Conservation (phyloP, 1,140 invertebrate species). For the Apocrypta bakeri region DNA sequence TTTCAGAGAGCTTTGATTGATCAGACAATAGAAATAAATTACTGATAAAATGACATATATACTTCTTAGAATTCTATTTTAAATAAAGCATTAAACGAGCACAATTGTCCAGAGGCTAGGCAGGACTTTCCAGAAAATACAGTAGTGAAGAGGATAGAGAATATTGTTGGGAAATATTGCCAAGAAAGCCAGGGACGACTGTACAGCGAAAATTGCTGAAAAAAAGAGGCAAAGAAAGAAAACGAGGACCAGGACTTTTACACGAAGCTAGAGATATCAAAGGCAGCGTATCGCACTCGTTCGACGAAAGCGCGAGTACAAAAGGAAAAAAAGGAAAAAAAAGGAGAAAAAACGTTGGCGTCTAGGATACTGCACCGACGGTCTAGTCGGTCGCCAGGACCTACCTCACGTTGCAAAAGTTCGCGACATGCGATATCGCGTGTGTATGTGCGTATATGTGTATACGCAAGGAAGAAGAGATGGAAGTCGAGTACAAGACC, state of each 20-base stretch:
- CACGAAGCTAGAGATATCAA: neutral
- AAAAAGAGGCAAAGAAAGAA: neutral
- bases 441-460: neutral
- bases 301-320: neutral
- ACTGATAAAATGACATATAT: neutral
- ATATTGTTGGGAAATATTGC: neutral
- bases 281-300: conserved; percentile 28
- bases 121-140: neutral
- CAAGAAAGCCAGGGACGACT: neutral
- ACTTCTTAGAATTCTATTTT: no score
- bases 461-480: neutral
- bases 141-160: neutral
- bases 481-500: conserved; percentile 60
- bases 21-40: neutral
- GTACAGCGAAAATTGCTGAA: neutral
- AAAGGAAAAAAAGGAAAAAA: neutral
- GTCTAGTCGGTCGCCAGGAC: conserved; percentile 26
- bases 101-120: no score
- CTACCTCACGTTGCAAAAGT: conserved; percentile 25
- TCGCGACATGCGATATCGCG: neutral
- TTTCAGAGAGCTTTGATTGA: neutral
- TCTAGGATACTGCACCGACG: conserved; percentile 32
- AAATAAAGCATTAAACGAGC: no score
- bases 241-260: neutral
- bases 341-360: neutral